Evolutionary conservation across 64 coral and sea anemone genomes (phyloP).

Genomic region (Anthopleura sola): DNA sequence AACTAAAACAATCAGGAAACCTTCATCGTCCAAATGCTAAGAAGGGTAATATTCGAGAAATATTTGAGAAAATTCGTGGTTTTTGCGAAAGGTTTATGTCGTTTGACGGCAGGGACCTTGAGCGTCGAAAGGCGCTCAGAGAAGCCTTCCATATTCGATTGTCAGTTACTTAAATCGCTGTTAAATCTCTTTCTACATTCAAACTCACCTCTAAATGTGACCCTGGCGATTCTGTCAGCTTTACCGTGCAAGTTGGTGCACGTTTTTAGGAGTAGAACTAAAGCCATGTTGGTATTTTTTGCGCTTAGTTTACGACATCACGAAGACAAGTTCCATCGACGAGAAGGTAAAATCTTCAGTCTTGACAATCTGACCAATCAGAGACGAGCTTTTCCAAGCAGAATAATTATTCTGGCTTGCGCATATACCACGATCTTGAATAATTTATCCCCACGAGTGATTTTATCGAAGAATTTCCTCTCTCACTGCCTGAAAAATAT

Average conservation of each 20-base stretch:
- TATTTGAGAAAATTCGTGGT: background rate
- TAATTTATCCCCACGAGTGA: conserved; percentile 62
- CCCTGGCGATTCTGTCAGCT: conserved; percentile 90
- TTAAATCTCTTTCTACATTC: background rate
- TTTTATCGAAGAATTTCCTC: conserved; percentile 29
- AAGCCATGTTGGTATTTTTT: conserved; percentile 80
- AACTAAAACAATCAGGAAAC: background rate
- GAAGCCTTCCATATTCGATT: conserved; percentile 8
- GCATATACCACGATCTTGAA: conserved; percentile 40
- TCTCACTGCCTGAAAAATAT: background rate
- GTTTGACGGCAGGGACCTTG: background rate
- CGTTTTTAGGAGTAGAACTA: conserved; percentile 91
- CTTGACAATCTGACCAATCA: conserved; percentile 57
- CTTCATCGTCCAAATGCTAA: background rate
- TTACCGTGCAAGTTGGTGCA: conserved; percentile 93
- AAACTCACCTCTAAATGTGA: conserved; percentile 95
- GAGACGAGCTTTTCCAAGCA: conserved; percentile 5
- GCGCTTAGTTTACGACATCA: conserved; percentile 65
- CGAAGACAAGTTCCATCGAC: conserved; percentile 58
- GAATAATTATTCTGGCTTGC: conserved; percentile 73
- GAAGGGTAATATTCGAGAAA: background rate
- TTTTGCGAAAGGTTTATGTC: background rate
- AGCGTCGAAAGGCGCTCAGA: conserved; percentile 31
- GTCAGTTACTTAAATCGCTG: conserved; percentile 28
- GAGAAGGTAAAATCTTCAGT: conserved; percentile 48